Percentiles rank a stretch among this genome's conserved stretches.
Evolutionary conservation across 1,140 invertebrate genomes (phyloP).

Genomic region (Ericerus pela): DNA sequence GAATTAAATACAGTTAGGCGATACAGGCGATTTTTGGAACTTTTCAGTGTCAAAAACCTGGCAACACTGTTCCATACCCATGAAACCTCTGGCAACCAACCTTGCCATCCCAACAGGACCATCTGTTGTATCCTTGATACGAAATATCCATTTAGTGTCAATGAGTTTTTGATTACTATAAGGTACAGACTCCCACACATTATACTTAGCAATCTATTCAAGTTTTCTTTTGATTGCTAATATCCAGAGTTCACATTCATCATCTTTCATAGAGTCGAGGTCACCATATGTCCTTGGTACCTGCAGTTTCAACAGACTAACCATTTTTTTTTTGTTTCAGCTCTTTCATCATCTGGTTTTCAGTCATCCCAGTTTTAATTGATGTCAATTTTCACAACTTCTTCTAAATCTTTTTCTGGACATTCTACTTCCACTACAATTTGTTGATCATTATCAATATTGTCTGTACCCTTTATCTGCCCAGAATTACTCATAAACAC

Average conservation of each 20-base stretch:
- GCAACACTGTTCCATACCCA: neutral
- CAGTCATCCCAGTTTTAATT: neutral
- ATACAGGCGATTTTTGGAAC: too few species aligned
- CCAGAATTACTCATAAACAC: neutral
- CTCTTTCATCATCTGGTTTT: neutral
- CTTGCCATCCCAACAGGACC: neutral
- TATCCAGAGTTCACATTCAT: neutral
- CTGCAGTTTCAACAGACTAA: neutral
- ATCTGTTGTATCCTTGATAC: neutral
- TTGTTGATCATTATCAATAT: neutral
- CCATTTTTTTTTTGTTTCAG: too few species aligned
- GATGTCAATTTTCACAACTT: neutral
- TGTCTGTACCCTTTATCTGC: neutral
- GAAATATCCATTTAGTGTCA: neutral
- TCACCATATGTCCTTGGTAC: neutral
- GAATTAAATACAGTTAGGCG: too few species aligned
- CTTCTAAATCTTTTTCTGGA: neutral
- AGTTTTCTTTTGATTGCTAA: neutral
- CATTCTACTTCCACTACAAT: neutral
- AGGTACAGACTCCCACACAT: neutral
- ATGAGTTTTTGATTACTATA: neutral
- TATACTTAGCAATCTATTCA: neutral
- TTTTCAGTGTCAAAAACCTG: too few species aligned
- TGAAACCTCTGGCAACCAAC: neutral
- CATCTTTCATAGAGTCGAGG: neutral